phyloP scores from a whole-genome alignment of 1,140 invertebrate species.

The Eumaeus atala region DNA sequence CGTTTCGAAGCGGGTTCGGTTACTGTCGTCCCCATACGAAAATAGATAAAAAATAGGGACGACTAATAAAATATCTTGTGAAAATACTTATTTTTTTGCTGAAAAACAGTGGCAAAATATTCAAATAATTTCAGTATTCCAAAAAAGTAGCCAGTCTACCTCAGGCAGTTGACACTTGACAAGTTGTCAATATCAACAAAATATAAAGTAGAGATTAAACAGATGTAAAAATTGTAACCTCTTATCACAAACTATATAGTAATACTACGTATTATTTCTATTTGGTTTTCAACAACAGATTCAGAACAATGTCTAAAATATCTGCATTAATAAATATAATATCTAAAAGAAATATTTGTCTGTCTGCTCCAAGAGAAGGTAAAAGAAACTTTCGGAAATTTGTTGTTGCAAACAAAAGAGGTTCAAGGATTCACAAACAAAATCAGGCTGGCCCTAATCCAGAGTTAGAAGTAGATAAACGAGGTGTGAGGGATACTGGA shows the following conservation, averaged over 20 bases:
- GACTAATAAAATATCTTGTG: no score
- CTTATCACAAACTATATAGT: not conserved
- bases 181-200: not conserved
- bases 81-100: no score
- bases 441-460: constrained; percentile 76
- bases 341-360: constrained; percentile 74
- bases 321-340: constrained; percentile 45
- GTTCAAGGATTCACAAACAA: constrained; percentile 79
- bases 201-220: no score
- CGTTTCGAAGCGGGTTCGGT: no score
- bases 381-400: constrained; percentile 90
- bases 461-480: constrained; percentile 77
- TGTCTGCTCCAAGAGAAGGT: constrained; percentile 75
- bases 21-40: no score
- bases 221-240: not conserved
- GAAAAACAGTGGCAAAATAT: no score
- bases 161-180: not conserved
- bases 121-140: no score
- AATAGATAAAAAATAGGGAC: no score
- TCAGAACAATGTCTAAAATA: constrained; percentile 49
- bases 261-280: no score
- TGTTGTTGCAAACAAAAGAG: constrained; percentile 81
- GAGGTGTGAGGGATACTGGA: constrained; percentile 80
- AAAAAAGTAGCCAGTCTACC: not conserved
- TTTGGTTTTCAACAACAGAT: not conserved